Base-by-base conservation (phyloP, 2,888 invertebrate species). In the Pterostichus madidus region DNA sequence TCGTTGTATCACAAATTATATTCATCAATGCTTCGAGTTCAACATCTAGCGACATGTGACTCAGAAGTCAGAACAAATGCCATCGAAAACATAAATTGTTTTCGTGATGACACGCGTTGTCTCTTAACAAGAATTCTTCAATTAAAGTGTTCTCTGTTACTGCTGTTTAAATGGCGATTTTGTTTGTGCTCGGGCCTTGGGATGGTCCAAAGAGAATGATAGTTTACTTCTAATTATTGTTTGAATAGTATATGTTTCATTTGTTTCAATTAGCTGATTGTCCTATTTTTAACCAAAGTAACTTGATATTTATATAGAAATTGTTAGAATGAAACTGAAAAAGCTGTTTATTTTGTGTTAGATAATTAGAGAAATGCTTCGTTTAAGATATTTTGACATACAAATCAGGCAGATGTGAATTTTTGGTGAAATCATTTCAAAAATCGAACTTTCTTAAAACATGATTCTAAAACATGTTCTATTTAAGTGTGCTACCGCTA, bases 1-100 rank as follows among this genome's bases (percentile, higher is more conserved):
- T 71, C 68, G 46, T 71, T 71, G 68, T 71, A 71, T 71, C 5
- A 71, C 68, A 71, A 64, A 71, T 71, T 71, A 71, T 71, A 71
- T 71, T 71, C 68, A 71, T 71, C 68, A 71, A 44, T 71, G 68
- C 64, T 35, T 32, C 35, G 35, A n/a, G n/a, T 10, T 64, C 35
- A 10, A 35, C 32, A 24, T 31, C 59, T 31, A 64, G 64, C 13
- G 32, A 32, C 64, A 13, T 71, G 39, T 71, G 68, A 68, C n/a
- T 68, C 64, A 68, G 35, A 68, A 64, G 24, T 59, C 59, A 59
- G 24, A 24, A 59, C 59, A 59, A 64, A 64, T 64, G 64, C 35
- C 64, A 35, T 71, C 68, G 39, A 44, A 44, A 71, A 71, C 68
- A 44, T 71, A 71, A 71, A 44, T 71, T 44, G 44, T 71, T 71